Evolutionary conservation across 2,113 vertebrate species (phyloP), one percentile per base, ranked within the genome.

Genomic region (Chloropsis cyanopogon): DNA sequence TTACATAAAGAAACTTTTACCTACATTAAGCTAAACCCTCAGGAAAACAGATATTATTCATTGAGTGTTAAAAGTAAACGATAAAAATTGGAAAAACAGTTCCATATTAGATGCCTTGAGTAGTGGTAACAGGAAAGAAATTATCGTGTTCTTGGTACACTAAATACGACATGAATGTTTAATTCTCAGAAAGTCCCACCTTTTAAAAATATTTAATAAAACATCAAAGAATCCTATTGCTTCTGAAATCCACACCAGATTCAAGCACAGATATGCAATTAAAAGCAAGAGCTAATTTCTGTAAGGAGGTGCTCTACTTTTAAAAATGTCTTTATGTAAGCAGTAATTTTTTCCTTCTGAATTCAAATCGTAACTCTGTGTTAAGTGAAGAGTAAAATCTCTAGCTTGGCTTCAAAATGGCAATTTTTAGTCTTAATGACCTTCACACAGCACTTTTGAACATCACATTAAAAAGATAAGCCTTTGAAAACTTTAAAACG

Each of bases 191-290:
- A 96, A 97, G 83, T 60, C 65, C 96, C 95, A 98, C 97, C 97
- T 97, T 95, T 92, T 73, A 97, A 96, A 96, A 96, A 97, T 94
- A 97, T 96, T 97, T 97, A 97, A 98, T 98, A 97, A 98, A 98
- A 97, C 97, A 98, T 98, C 97, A 98, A 97, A 98, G 96, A 88
- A 92, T 86, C 54, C 83, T n/a, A 77, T 90, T 95, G 93, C 95
- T 97, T 98, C 95, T 97, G 96, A 98, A 97, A 97, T 94, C 88
- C 95, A 96, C 83, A 97, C 66, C 76, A 97, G 90, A 95, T 95
- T 95, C 73, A 93, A 97, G 92, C 65, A 95, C 91, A 90, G 94
- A 96, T 92, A 96, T 50, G 94, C 95, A 97, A 98, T 98, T 98
- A 98, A 97, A 97, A 97, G 94, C 96, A 96, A 96, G 97, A 94